These are phyloP conservation scores for Chloroceryle amazona DNA, from an alignment of 2,797 vertebrate genomes.

Conservation along the genomic window DNA sequence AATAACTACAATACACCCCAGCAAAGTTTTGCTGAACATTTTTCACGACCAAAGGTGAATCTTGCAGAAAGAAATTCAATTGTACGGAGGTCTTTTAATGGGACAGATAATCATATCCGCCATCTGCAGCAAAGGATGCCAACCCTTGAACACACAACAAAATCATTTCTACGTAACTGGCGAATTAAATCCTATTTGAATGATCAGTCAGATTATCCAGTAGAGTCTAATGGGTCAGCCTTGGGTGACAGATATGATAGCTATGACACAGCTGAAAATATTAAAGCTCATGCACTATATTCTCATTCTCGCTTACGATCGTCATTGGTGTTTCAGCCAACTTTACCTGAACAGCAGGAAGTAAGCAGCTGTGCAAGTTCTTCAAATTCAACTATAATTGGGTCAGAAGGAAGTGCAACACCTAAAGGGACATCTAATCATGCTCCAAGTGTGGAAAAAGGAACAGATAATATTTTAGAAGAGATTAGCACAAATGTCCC, in stretches of 20 bases:
- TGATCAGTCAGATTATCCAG: conserved; percentile 83
- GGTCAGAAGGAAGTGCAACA: conserved; percentile 78
- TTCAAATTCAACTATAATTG: conserved; percentile 82
- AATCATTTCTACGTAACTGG: conserved; percentile 91
- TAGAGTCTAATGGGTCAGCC: conserved; percentile 76
- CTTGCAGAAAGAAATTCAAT: conserved; percentile 84
- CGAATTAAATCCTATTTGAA: conserved; percentile 95
- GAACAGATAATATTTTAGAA: neutral
- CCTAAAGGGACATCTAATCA: conserved; percentile 75
- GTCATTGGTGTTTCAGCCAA: conserved; percentile 89
- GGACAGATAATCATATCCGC: conserved; percentile 87
- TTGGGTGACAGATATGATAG: conserved; percentile 81
- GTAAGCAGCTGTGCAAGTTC: conserved; percentile 85
- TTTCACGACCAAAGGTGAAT: conserved; percentile 75
- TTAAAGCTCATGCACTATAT: conserved; percentile 78
- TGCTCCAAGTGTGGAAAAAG: conserved; percentile 1
- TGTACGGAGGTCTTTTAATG: conserved; percentile 88
- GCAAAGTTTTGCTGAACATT: conserved; percentile 82
- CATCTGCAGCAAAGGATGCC: conserved; percentile 91
- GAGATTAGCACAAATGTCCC: neutral
- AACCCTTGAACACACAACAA: conserved; percentile 89
- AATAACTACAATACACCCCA: conserved; percentile 64
- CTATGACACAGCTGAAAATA: conserved; percentile 79
- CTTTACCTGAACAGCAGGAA: conserved; percentile 90
- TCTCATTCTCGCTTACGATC: conserved; percentile 88